Base-by-base conservation (phyloP, 2,888 invertebrate species). In the Tachina fera region DNA sequence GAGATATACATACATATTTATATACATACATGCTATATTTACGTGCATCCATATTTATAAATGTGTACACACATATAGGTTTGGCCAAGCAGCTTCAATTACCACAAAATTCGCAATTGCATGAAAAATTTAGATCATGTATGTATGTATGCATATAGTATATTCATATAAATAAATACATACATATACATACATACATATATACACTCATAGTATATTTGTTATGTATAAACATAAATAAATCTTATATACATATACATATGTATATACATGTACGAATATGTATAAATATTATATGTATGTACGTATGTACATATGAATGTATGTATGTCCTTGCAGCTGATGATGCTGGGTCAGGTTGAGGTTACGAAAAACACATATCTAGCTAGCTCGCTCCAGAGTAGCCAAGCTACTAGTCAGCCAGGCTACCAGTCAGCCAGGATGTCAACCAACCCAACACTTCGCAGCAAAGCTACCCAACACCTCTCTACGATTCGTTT, bases 281-380 rank as follows among this genome's bases (percentile, higher is more conserved):
- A 53, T 53, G 51, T 47, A 43, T 22, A 71, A 22, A 71, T 71
- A 65, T 65, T 11, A 60, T 53, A 72, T 41, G 67, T 53, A 51
- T 22, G 65, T 58, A 41, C 19, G 16, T 53, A 75, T 10, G 22
- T 31, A 47, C 58, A 31, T 58, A 53, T n/a, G n/a, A n/a, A n/a
- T 67, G 19, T 72, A 56, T 84, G 70, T 67, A 68, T 81, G 79
- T 56, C 71, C 45, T 76, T 77, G 79, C 86, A 82, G 79, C 82
- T 83, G 83, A 53, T 72, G 72, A 75, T 86, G 85, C 82, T 86
- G 79, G 83, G 83, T 83, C 86, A 86, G 83, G 76, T 80, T 86
- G 82, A 83, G 86, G 79, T 76, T 86, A 71, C 43, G 76, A 67
- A 11, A 39, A 51, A 71, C 10, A 61, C 47, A 45, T 67, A 41